Base-by-base conservation (phyloP, 2,797 vertebrate genomes). In the Melopsittacus undulatus region DNA sequence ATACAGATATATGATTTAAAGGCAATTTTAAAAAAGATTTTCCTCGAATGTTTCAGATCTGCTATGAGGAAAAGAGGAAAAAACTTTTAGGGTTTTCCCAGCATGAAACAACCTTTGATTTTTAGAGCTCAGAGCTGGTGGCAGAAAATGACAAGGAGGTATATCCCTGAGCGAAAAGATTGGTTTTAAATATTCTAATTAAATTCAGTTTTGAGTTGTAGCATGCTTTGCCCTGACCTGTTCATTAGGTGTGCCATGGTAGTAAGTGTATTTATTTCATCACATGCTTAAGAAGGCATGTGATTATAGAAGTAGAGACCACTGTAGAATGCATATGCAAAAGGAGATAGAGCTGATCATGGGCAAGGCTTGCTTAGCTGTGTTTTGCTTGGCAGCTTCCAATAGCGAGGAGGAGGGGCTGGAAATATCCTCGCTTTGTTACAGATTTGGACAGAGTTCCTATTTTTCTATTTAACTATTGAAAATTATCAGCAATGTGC, bases 301-400 rank as follows among this genome's bases (percentile, higher is more conserved):
- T 48, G 46, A 32, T 49, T 49, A 7, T 48, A 43, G 63, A 83
- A 48, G 36, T 3, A 66, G 51, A 93, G 68, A 27, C 32, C 72
- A 22, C 5, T 9, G 40, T 8, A 9, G 32, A 40, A 38, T 38
- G 42, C 32, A 4, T 24, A 9, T 22, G 62, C 36, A 46, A 11
- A 61, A 87, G 68, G 61, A 90, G 78, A 46, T 13, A 32, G 56
- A 87, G 54, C 51, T 51, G 75, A 9, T 57, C 0, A 0, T 26
- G 22, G 63, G 43, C 78, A 85, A 57, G 75, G 61, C 87, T 82
- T 26, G 42, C 78, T 73, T 45, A 57, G 75, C 78, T 4, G 0
- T 88, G 86, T 94, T 91, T 89, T 62, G 13, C 78, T 93, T 84
- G 84, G 84, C 84, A 93, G 61, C 68, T 75, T 73, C 57, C 66